Conservation (phyloP, 2,797 vertebrate species). For the Fistularia tabacaria region DNA sequence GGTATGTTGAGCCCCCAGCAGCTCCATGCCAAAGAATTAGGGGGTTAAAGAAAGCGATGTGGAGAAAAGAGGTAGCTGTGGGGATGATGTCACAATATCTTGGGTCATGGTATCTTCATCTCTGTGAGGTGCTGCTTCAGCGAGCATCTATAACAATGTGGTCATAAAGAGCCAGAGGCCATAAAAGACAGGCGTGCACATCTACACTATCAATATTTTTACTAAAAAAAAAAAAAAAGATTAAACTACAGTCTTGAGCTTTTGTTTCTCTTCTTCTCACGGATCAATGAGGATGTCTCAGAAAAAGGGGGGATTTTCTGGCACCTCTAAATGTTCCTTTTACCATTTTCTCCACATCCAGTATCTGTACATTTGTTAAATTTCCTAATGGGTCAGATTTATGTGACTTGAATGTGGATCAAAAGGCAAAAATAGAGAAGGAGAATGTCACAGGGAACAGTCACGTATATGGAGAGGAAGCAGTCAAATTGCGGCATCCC, state of each 20-base stretch:
- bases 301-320: no score
- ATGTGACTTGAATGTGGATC: background rate
- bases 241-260: conserved; percentile 26
- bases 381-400: no score
- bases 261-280: conserved; percentile 25
- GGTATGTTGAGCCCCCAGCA: conserved; percentile 36
- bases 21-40: conserved; percentile 35
- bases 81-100: conserved; percentile 28
- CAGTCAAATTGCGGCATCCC: conserved; percentile 16
- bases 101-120: conserved; percentile 19
- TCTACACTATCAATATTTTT: conserved; percentile 14
- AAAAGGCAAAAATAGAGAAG: conserved; percentile 1
- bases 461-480: conserved; percentile 23
- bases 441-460: background rate
- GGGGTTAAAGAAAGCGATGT: conserved; percentile 43
- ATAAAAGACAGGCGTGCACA: conserved; percentile 7
- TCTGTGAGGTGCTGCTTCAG: conserved; percentile 34
- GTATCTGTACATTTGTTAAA: no score
- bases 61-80: conserved; percentile 26
- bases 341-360: no score
- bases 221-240: conserved; percentile 56
- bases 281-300: no score
- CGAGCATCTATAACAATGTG: conserved; percentile 20
- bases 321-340: no score
- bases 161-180: conserved; percentile 19